These are phyloP conservation scores for Schizaphis graminum DNA, from an alignment of 2,888 invertebrate genomes.

Conservation along the genomic window DNA sequence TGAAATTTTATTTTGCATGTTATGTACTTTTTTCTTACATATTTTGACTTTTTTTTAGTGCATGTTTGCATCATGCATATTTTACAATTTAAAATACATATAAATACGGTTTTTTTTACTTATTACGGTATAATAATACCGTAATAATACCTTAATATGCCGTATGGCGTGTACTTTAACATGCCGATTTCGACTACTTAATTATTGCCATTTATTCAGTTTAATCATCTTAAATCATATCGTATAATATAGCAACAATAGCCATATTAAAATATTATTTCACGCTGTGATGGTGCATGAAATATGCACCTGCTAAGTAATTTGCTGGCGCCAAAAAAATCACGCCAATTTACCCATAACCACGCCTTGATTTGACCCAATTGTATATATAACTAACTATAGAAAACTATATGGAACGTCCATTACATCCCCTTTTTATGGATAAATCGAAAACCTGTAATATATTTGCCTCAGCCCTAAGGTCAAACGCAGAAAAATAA, in stretches of 20 bases:
- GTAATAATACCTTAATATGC: too few species aligned
- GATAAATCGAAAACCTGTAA: background rate
- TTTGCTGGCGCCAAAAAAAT: constrained; percentile 53
- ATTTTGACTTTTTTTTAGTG: too few species aligned
- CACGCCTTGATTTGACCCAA: constrained; percentile 50
- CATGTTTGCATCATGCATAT: too few species aligned
- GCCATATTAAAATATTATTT: constrained; percentile 37
- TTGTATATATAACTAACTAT: background rate
- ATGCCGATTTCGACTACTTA: background rate
- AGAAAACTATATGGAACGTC: background rate
- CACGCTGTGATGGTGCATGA: background rate
- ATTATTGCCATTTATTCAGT: background rate
- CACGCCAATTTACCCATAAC: constrained; percentile 44
- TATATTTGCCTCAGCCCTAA: background rate
- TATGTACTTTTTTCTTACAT: too few species aligned
- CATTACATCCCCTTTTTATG: background rate
- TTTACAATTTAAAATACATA: too few species aligned
- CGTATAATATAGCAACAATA: background rate
- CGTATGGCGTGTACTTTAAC: background rate
- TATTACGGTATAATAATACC: background rate
- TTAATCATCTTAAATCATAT: background rate
- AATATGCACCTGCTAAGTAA: constrained; percentile 36
- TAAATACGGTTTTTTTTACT: too few species aligned
- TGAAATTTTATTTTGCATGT: too few species aligned
- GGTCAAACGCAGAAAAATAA: constrained; percentile 16